A percentile compares a stretch with the other conserved stretches of the same genome.
phyloP scores from a whole-genome alignment of 2,113 vertebrate species.

The Echinops telfairi region DNA sequence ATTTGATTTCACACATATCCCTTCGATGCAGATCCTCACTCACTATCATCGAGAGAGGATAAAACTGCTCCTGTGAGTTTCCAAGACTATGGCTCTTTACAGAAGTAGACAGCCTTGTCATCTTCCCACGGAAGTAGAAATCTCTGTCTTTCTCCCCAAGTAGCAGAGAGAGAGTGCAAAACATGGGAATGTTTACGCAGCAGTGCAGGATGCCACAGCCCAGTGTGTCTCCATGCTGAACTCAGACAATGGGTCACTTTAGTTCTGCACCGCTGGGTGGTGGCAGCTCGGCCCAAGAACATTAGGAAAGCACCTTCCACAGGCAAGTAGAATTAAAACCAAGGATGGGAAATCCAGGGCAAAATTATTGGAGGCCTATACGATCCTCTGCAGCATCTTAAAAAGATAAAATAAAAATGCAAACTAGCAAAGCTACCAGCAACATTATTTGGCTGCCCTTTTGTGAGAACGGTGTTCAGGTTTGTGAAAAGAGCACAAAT shows the following conservation, averaged over 20 bases:
- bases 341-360: background rate
- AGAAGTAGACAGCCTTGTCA: no score
- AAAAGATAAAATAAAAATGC: background rate
- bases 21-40: no score
- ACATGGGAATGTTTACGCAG: no score
- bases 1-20: background rate
- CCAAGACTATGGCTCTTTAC: no score
- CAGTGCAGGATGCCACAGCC: no score
- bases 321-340: background rate
- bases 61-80: no score
- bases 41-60: no score
- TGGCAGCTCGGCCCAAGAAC: no score
- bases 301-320: background rate
- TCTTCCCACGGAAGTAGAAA: background rate
- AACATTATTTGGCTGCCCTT: background rate
- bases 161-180: no score
- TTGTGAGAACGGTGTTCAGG: background rate
- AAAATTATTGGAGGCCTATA: background rate
- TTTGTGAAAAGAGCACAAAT: background rate
- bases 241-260: background rate
- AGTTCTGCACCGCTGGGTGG: fast-evolving
- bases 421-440: background rate
- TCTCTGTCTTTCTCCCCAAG: no score
- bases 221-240: background rate
- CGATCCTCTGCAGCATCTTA: background rate